Base-by-base conservation (phyloP, 1,140 invertebrate genomes). In the Calosoma granatense region DNA sequence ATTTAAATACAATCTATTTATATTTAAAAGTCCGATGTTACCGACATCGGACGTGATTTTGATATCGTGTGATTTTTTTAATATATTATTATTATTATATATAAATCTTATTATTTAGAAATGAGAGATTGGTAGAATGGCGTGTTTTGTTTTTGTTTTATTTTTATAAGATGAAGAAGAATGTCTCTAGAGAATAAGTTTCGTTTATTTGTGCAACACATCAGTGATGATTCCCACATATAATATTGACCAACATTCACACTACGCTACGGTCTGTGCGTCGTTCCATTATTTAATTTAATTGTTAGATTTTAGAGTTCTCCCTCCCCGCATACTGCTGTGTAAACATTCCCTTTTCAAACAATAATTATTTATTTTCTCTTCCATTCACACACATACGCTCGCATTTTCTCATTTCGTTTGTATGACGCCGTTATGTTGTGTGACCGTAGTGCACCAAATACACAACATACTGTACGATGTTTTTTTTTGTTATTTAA, bases 401-500 rank as follows among this genome's bases (percentile, higher is more conserved):
- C 59, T 63, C 56, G 63, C 58, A 60, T 61, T 60, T 61, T 59
- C 59, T 57, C 56, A 59, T 64, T 55, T 63, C 54, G 43, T 60
- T 61, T 60, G 61, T 61, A 60, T 65, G 63, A 66, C 60, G 60
- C 62, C 62, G 62, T 57, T n/a, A n/a, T n/a, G n/a, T n/a, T n/a
- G n/a, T n/a, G n/a, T 62, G 66, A 69, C 65, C 65, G 65, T 1
- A 20, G 67, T 68, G 65, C 22, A 63, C 26, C 30, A 61, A 68
- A 63, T 67, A 67, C 66, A 65, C 43, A 65, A 67, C n/a, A n/a
- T n/a, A n/a, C n/a, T n/a, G n/a, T n/a, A n/a, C n/a, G n/a, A n/a
- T n/a, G n/a, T n/a, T n/a, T n/a, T n/a, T n/a, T 65, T 70, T 70
- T 69, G 67, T 70, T 70, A 69, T 68, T 70, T 69, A 69, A 69